Evolutionary conservation across 2,113 vertebrate species (phyloP), one percentile per base, ranked within the genome.

Genomic region (Corythornis cristatus): DNA sequence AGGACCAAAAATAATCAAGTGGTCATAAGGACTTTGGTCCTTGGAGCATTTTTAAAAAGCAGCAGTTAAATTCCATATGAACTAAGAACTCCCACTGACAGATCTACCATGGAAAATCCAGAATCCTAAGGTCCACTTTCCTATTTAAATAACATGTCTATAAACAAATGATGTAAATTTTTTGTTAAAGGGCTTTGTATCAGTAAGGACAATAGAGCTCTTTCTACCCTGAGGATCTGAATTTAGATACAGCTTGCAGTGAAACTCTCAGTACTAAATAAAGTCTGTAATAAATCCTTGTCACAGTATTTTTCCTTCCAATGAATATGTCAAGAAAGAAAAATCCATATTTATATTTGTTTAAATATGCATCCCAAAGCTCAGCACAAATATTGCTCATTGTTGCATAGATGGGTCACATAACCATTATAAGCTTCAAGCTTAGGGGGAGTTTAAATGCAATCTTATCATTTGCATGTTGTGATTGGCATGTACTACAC

Each of bases 351-450:
- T 92, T 82, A 50, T 54, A 15, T 75, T 80, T 78, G 5, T 56
- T 90, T n/a, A 58, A 81, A 46, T 43, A 60, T 12, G 18, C 12
- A 45, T 68, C 16, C n/a, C 29, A 78, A 74, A 65, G 29, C 33
- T 72, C 42, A 78, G 35, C n/a, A 51, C 28, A 82, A 56, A 56
- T n/a, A 45, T 18, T 78, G 13, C 12, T 62, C 5, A 7, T 17
- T 68, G 12, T 33, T 61, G 35, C 6, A 5, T 12, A 19, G 31
- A 0, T 70, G 46, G 8, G 35, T 25, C 26, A 37, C 17, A 15
- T 60, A 12, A 46, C 11, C 17, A 12, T 58, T 65, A 20, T 0
- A 0, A 81, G 15, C 22, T 66, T 53, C 25, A 71, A 64, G 10
- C 12, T 77, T 29, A 42, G 17, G 6, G 20, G 8, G 28, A 71